A percentile compares a stretch with the other conserved stretches of the same genome.
phyloP scores from a whole-genome alignment of 2,113 vertebrate species.

The Chaetorhynchus papuensis region DNA sequence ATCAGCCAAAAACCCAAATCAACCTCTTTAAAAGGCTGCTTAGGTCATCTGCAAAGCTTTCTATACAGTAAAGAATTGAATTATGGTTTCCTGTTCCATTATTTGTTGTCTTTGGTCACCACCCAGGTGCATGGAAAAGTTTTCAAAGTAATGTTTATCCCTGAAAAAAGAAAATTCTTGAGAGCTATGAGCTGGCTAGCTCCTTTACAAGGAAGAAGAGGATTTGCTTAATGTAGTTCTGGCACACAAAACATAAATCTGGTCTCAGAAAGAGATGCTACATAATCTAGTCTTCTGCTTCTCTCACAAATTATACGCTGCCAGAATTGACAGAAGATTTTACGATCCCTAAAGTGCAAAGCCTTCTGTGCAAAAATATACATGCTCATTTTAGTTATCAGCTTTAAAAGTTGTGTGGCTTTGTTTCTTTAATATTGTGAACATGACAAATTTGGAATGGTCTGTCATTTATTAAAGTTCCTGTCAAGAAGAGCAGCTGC shows the following conservation, averaged over 20 bases:
- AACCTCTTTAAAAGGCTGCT: background rate
- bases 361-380: conserved; percentile 2
- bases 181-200: background rate
- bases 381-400: background rate
- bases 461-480: conserved; percentile 1
- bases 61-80: conserved; percentile 45
- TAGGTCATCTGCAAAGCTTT: conserved; percentile 25
- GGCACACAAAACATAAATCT: conserved; percentile 51
- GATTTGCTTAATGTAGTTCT: conserved; percentile 53
- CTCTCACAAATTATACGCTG: background rate
- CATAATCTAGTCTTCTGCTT: background rate
- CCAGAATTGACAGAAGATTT: conserved; percentile 29
- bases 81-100: conserved; percentile 52
- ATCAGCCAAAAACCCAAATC: background rate
- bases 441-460: background rate
- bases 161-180: conserved; percentile 20
- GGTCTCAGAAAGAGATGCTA: background rate
- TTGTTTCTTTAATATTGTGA: background rate
- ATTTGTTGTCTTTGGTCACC: conserved; percentile 55
- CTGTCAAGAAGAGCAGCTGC: background rate
- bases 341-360: background rate
- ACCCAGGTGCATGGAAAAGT: conserved; percentile 61
- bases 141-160: conserved; percentile 40
- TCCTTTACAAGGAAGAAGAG: conserved; percentile 51
- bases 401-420: background rate